A percentile compares a stretch with the other conserved stretches of the same genome.
Conservation (phyloP, 2,113 vertebrate species). For the Anhinga rufa region DNA sequence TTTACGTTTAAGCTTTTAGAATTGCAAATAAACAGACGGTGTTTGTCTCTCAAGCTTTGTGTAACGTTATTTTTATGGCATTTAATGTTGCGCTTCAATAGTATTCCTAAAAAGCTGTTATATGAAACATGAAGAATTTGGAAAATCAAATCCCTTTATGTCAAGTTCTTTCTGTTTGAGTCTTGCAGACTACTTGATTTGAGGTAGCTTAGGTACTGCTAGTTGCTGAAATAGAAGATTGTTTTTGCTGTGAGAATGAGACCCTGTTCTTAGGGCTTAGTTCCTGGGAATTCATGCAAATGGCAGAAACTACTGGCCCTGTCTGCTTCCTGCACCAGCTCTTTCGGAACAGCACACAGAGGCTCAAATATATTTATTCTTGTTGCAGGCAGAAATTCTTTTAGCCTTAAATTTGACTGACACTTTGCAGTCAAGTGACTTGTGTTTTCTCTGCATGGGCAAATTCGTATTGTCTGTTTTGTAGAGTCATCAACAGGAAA, state of each 20-base stretch:
- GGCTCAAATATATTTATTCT: neutral
- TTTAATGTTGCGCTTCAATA: neutral
- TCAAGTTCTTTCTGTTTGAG: neutral
- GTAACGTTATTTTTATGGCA: neutral
- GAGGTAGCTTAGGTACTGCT: neutral
- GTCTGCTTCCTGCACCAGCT: neutral
- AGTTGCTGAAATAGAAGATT: neutral
- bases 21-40: neutral
- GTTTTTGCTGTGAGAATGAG: neutral
- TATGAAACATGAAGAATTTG: neutral
- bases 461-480: neutral
- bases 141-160: neutral
- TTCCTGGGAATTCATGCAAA: neutral
- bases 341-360: neutral
- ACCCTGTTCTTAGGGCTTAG: neutral
- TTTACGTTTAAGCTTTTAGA: neutral
- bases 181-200: neutral
- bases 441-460: neutral
- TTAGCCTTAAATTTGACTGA: neutral
- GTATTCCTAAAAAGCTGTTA: neutral
- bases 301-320: neutral
- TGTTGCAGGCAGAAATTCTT: neutral
- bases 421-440: neutral
- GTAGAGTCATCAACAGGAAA: neutral
- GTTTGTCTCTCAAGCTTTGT: neutral